Evolutionary conservation across 2,888 invertebrate species (phyloP), one percentile per base, ranked within the genome.

Genomic region (Euzetes globulus): DNA sequence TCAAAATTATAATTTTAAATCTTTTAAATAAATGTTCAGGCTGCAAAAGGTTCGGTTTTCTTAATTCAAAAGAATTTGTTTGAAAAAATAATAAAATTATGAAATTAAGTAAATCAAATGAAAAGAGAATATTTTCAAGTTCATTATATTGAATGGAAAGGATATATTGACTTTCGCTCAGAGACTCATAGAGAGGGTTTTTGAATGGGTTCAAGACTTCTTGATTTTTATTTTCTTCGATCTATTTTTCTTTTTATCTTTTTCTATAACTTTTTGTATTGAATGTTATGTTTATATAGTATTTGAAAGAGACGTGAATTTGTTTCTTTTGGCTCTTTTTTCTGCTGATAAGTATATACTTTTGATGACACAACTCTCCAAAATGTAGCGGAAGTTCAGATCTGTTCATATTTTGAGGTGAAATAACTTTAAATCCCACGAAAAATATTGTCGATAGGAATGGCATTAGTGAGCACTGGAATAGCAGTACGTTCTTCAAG

Each of bases 331-430:
- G n/a, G 33, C 19, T 41, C 37, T 47, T 70, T 70, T 70, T 47
- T 65, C 63, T 70, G 70, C 2, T 47, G 70, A 70, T 70, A 70
- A 70, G 70, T 70, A 70, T 70, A 45, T 41, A 15, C 58, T 25
- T 25, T 70, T 70, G 45, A 70, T 47, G 45, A 22, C 47, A 41
- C 22, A 47, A 70, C 45, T 45, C 70, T 45, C 15, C 22, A 60
- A 70, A 47, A 70, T 47, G 45, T 70, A 70, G 70, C 70, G 70
- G 70, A 70, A 70, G 70, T 70, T 19, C n/a, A n/a, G 45, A 68
- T 68, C 25, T 58, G 13, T 19, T 70, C 47, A 6, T 15, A 70
- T 47, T 68, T 47, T 22, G 11, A 41, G 45, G 70, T 47, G 25
- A 70, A 45, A 45, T 70, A 65, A 11, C 47, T 65, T 37, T 19